phyloP scores from a whole-genome alignment of 2,113 vertebrate genomes.

The Mesitornis unicolor region DNA sequence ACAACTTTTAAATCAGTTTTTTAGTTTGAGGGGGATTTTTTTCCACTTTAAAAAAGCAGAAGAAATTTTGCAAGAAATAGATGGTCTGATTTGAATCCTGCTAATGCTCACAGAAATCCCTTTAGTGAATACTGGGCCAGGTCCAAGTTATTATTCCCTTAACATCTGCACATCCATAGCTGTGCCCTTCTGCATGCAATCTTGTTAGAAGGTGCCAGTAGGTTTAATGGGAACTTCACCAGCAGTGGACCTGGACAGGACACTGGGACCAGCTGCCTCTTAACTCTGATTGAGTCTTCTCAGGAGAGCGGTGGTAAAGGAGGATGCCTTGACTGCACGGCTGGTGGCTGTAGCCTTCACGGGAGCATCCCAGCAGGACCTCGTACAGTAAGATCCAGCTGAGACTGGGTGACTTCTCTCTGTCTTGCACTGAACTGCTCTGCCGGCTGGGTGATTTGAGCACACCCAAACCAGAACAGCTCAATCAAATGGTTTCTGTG shows the following conservation, averaged over 20 bases:
- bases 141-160: constrained; percentile 24
- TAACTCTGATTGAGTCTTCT: neutral
- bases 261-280: neutral
- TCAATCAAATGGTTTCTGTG: neutral
- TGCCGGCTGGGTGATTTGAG: neutral
- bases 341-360: neutral
- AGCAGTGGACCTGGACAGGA: neutral
- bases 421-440: neutral
- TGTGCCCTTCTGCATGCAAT: neutral
- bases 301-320: neutral
- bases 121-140: neutral
- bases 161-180: neutral
- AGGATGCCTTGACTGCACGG: neutral
- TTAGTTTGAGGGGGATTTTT: neutral
- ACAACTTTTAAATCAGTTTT: neutral
- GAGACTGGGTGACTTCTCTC: neutral
- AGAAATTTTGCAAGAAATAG: constrained; percentile 4
- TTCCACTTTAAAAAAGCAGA: neutral
- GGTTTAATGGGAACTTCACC: neutral
- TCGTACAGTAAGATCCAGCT: neutral
- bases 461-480: neutral
- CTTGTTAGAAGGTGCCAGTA: neutral
- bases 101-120: neutral
- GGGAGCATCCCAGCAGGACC: neutral
- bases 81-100: neutral